A percentile compares a stretch with the other conserved stretches of the same genome.
Evolutionary conservation across 1,140 invertebrate species (phyloP).

Genomic region (Chironomus striatipennis): DNA sequence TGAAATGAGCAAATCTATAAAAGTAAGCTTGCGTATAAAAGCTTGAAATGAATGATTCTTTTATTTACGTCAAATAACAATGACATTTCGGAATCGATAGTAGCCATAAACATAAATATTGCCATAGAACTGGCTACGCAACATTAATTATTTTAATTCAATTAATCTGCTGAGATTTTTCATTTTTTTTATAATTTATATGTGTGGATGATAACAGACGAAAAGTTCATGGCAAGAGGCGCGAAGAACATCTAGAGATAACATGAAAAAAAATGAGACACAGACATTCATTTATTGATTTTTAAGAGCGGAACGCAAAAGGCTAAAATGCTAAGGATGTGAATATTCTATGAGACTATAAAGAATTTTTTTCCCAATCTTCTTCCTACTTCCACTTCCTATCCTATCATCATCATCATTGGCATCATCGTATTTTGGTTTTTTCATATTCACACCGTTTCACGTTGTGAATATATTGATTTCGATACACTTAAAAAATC

Average conservation of each 20-base stretch:
- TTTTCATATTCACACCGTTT: too few species aligned
- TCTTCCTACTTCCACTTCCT: not conserved
- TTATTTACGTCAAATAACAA: not conserved
- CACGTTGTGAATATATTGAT: too few species aligned
- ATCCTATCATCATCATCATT: conserved; percentile 4
- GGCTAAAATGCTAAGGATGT: too few species aligned
- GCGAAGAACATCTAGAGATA: not conserved
- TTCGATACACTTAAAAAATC: too few species aligned
- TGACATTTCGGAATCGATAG: not conserved
- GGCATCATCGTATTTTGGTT: too few species aligned
- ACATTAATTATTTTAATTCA: conserved; percentile 23
- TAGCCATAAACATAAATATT: not conserved
- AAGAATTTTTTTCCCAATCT: not conserved
- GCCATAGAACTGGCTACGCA: not conserved
- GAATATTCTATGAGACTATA: not conserved
- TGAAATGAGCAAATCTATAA: too few species aligned
- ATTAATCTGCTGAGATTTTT: conserved; percentile 20
- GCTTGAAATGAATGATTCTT: not conserved
- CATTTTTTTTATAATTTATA: not conserved
- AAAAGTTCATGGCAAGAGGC: not conserved
- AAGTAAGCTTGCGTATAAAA: too few species aligned
- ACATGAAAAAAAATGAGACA: not conserved
- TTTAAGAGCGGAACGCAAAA: not conserved
- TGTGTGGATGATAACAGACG: too few species aligned
- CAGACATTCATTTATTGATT: not conserved